Conservation (phyloP, 2,113 vertebrate species). For the Pelecanoides urinatrix region DNA sequence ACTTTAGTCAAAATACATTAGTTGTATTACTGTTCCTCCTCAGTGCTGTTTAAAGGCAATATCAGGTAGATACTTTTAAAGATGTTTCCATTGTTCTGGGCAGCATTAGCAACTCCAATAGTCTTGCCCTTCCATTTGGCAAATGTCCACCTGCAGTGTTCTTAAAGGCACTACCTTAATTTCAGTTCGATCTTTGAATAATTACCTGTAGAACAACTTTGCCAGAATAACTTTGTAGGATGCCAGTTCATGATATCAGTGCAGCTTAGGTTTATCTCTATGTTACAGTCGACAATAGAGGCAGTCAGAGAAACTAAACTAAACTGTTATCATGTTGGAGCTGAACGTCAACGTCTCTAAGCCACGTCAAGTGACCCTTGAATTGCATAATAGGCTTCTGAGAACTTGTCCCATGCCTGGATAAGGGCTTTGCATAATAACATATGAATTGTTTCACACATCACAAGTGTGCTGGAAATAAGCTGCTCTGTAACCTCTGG, state of each 20-base stretch:
- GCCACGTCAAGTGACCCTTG: slow-evolving; percentile 26
- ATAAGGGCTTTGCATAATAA: slow-evolving; percentile 15
- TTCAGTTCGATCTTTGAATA: neutral
- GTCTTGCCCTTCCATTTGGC: neutral
- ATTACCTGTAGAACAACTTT: neutral
- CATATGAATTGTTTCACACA: neutral
- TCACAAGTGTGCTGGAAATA: neutral
- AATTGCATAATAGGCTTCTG: slow-evolving; percentile 20
- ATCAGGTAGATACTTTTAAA: neutral
- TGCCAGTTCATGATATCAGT: neutral
- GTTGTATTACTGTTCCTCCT: neutral
- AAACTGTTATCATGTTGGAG: neutral
- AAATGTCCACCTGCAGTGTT: neutral
- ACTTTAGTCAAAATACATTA: neutral
- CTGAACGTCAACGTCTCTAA: slow-evolving; percentile 3
- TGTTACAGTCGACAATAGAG: neutral
- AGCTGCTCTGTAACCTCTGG: neutral
- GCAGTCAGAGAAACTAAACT: neutral
- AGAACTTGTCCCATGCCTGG: neutral
- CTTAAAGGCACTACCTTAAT: neutral
- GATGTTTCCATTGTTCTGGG: neutral
- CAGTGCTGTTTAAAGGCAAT: neutral
- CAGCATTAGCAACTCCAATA: slow-evolving; percentile 15
- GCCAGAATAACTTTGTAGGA: neutral
- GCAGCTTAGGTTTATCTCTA: neutral